Evolutionary conservation across 2,113 vertebrate genomes (phyloP).

Genomic region (Diadophis punctatus): DNA sequence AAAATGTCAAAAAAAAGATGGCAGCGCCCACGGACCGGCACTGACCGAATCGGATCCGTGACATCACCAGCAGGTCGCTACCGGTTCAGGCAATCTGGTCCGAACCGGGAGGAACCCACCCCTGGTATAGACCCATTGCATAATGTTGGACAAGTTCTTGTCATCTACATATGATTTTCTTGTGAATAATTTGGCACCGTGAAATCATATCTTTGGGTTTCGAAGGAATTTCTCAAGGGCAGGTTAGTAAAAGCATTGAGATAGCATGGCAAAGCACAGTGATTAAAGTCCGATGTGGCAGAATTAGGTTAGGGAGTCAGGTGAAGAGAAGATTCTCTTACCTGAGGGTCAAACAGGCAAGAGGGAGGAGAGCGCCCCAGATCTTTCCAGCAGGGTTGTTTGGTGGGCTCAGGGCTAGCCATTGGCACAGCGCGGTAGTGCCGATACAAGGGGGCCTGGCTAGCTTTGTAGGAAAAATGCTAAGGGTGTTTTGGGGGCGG

Average conservation of each 20-base stretch:
- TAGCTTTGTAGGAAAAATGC: constrained; percentile 25
- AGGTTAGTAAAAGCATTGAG: neutral
- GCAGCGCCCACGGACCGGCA: too few species aligned
- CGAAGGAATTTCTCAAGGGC: neutral
- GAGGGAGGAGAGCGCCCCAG: constrained; percentile 46
- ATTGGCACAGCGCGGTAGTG: constrained; percentile 42
- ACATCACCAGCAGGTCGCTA: too few species aligned
- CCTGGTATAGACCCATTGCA: neutral
- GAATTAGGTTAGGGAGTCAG: neutral
- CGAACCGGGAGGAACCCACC: too few species aligned
- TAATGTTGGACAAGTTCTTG: neutral
- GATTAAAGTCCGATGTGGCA: neutral
- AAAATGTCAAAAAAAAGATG: too few species aligned
- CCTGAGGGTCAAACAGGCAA: constrained; percentile 14
- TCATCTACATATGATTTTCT: neutral
- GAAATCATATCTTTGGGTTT: neutral
- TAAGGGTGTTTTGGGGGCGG: neutral
- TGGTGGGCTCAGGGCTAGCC: constrained; percentile 55
- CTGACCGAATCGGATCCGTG: too few species aligned
- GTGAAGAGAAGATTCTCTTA: neutral
- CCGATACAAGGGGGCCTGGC: constrained; percentile 32
- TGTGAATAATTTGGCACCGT: neutral
- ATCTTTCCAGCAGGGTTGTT: constrained; percentile 49
- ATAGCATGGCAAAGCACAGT: neutral
- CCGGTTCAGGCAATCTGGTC: too few species aligned